Conservation (phyloP, 2,797 vertebrate species). For the Antrozous pallidus region DNA sequence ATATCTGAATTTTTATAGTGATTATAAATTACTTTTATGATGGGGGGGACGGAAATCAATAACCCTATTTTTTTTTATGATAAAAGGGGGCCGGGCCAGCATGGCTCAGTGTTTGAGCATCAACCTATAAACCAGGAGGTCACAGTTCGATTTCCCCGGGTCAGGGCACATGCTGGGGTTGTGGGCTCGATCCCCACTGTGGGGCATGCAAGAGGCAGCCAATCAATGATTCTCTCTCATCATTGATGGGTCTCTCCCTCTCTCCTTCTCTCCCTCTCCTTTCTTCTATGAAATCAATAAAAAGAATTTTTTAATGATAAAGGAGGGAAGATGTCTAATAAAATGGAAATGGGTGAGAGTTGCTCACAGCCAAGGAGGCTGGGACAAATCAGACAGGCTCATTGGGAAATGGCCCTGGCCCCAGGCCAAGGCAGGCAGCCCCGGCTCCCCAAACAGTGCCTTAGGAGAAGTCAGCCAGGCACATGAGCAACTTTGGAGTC, state of each 20-base stretch:
- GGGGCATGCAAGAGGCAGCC: too few relatives aligned
- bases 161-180: too few relatives aligned
- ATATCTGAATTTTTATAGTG: constrained; percentile 4
- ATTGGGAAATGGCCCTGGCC: background rate
- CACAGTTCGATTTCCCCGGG: too few relatives aligned
- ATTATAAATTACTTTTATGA: constrained; percentile 22
- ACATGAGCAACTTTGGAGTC: background rate
- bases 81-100: background rate
- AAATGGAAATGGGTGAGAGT: background rate
- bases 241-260: too few relatives aligned
- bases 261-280: too few relatives aligned
- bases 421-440: background rate
- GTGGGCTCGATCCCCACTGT: too few relatives aligned
- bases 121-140: too few relatives aligned
- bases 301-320: background rate
- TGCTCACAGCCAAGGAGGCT: background rate
- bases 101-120: too few relatives aligned
- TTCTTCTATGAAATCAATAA: too few relatives aligned
- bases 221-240: too few relatives aligned
- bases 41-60: accelerated
- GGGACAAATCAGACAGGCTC: background rate
- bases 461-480: background rate
- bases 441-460: background rate
- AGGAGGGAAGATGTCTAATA: background rate
- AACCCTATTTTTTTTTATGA: background rate